These are phyloP conservation scores for Sycophila sp. DNA, from an alignment of 1,140 invertebrate species.

Conservation along the genomic window DNA sequence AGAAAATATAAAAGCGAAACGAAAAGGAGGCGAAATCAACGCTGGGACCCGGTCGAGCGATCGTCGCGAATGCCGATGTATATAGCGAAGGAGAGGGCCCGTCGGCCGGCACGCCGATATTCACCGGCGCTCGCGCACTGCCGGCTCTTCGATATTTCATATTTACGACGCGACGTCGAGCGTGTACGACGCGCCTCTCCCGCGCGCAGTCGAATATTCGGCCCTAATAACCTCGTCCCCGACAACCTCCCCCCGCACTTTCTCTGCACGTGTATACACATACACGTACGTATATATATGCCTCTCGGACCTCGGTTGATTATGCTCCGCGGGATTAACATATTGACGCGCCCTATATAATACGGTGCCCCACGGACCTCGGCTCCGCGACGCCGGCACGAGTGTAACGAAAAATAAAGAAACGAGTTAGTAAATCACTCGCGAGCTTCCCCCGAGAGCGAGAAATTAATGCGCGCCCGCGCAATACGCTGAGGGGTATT, in stretches of 20 bases:
- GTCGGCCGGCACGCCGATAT: background rate
- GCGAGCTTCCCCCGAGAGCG: constrained; percentile 47
- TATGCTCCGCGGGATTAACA: constrained; percentile 65
- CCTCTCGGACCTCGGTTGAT: no score
- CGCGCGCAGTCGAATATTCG: constrained; percentile 43
- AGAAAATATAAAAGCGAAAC: constrained; percentile 31
- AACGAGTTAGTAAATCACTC: constrained; percentile 65
- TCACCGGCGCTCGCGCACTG: constrained; percentile 36
- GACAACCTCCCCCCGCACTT: constrained; percentile 44
- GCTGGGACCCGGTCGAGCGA: background rate
- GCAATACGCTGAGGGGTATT: no score
- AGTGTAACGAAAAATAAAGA: constrained; percentile 50
- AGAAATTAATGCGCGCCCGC: constrained; percentile 58
- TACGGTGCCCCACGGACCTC: background rate
- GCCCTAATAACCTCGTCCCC: constrained; percentile 60
- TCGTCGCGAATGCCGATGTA: background rate
- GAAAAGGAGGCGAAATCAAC: background rate
- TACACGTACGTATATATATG: no score
- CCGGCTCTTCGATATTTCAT: constrained; percentile 63
- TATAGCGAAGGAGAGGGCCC: background rate
- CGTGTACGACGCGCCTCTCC: constrained; percentile 45
- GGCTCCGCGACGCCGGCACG: background rate
- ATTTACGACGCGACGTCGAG: constrained; percentile 61
- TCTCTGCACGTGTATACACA: no score
- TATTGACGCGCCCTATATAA: constrained; percentile 56